Conservation (phyloP, 2,113 vertebrate species). For the Urocolius indicus region DNA sequence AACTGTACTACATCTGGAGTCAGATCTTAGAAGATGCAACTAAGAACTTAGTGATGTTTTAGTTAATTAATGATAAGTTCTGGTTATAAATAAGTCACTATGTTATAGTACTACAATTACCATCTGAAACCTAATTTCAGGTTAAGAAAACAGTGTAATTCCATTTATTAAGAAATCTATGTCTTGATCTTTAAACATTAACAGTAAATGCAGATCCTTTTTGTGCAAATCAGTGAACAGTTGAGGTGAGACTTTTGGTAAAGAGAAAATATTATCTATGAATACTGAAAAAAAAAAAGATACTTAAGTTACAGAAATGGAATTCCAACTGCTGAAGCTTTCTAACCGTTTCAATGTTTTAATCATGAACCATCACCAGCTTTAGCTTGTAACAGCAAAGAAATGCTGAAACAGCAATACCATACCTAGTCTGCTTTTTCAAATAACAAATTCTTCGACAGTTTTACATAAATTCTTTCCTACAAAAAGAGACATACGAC, state of each 20-base stretch:
- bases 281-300: not conserved
- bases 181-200: not conserved
- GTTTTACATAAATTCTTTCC: not conserved
- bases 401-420: not conserved
- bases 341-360: not conserved
- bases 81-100: not conserved
- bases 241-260: not conserved
- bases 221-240: not conserved
- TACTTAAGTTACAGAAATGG: not conserved
- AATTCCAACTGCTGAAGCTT: not conserved
- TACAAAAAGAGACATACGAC: not conserved
- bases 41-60: not conserved
- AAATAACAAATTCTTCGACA: not conserved
- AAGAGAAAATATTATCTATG: not conserved
- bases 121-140: not conserved
- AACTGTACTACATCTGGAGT: not conserved
- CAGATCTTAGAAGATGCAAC: not conserved
- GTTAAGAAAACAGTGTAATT: not conserved
- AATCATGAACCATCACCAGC: not conserved
- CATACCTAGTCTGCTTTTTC: not conserved
- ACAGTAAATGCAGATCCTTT: not conserved
- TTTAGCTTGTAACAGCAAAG: not conserved
- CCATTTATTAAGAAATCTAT: not conserved
- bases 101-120: not conserved
- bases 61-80: not conserved